phyloP scores from a whole-genome alignment of 2,113 vertebrate genomes.

The Cettia cetti region DNA sequence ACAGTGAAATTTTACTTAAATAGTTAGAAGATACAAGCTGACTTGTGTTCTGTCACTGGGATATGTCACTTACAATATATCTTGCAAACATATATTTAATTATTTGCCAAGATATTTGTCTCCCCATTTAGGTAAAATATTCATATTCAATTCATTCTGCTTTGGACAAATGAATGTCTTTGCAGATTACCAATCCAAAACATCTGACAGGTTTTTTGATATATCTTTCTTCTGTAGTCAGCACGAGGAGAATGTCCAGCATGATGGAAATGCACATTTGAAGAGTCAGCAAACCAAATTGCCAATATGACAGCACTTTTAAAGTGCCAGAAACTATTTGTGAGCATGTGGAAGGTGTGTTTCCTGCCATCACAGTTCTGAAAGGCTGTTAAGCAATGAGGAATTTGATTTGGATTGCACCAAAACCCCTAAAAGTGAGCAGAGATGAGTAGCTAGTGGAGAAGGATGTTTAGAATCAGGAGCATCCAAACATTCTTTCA shows the following conservation, averaged over 20 bases:
- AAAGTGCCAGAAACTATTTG: background rate
- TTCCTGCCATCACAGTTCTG: background rate
- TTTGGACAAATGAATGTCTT: background rate
- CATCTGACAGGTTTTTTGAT: background rate
- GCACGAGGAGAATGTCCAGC: background rate
- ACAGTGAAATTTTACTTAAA: background rate
- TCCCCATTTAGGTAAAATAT: background rate
- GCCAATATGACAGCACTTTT: background rate
- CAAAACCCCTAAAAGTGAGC: background rate
- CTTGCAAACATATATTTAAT: background rate
- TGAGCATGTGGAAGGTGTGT: background rate
- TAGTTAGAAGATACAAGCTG: background rate
- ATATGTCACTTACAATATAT: background rate
- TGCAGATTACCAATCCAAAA: background rate
- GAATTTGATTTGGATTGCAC: background rate
- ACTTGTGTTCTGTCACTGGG: background rate
- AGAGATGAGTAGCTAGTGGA: background rate
- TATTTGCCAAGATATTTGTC: background rate
- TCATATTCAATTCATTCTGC: background rate
- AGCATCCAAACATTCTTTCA: background rate
- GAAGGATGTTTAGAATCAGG: background rate
- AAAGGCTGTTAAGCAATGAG: background rate
- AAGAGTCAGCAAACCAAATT: constrained; percentile 10
- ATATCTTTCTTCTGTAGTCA: background rate
- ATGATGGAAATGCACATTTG: constrained; percentile 6